A percentile compares a stretch with the other conserved stretches of the same genome.
Conservation (phyloP, 1,140 invertebrate species). For the Sarcophaga bullata region DNA sequence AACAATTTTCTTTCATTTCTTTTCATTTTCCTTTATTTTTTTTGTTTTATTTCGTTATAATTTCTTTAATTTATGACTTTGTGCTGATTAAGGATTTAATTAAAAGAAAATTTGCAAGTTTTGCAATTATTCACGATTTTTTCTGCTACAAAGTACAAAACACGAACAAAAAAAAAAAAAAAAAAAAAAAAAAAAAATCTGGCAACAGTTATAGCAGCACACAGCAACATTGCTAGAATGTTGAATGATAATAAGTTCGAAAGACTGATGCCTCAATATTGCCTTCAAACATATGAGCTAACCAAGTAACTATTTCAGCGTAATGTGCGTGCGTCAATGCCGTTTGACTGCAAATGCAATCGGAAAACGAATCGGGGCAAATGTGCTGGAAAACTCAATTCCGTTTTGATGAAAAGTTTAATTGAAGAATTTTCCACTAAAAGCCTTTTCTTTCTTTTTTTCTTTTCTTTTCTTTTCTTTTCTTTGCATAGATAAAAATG, state of each 20-base stretch:
- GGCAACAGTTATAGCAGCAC: not conserved
- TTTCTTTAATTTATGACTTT: constrained; percentile 34
- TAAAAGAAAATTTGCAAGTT: constrained; percentile 45
- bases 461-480: no score
- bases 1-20: not conserved
- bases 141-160: no score
- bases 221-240: not conserved
- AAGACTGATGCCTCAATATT: not conserved
- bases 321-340: constrained; percentile 38
- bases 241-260: constrained; percentile 18
- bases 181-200: not conserved
- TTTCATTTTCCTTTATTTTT: not conserved
- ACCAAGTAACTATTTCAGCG: no score
- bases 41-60: no score
- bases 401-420: constrained; percentile 34
- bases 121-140: constrained; percentile 45
- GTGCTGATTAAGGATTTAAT: constrained; percentile 43
- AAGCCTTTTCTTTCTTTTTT: not conserved
- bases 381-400: constrained; percentile 13
- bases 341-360: constrained; percentile 6
- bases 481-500: no score
- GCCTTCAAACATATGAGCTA: not conserved
- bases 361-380: not conserved
- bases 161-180: no score
- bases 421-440: constrained; percentile 33